Evolutionary conservation across 2,797 vertebrate genomes (phyloP), one percentile per base, ranked within the genome.

Genomic region (Sardinella longiceps): DNA sequence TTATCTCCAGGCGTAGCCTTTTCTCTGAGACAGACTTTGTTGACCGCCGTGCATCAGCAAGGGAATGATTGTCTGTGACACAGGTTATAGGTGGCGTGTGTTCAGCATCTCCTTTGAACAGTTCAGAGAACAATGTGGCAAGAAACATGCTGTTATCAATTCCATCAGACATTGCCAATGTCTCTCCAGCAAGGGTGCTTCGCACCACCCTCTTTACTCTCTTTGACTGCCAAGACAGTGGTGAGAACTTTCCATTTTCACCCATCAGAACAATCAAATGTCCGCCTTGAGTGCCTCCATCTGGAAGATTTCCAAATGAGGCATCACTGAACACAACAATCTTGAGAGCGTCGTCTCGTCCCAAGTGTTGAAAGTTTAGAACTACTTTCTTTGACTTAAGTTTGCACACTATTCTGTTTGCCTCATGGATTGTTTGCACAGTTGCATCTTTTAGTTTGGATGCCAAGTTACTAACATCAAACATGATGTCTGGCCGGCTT

Each of bases 251-350:
- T 80, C 80, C 74, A n/a, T 74, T 46, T 28, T 86, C 28, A 12
- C 83, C 84, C 82, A 84, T 85, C 0, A 87, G 84, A 60, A 82
- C 20, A 33, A 87, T 86, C 0, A 86, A 30, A 10, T 87, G 51
- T 6, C 60, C 83, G 0, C 60, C 60, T 81, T 87, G 81, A 25
- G 77, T 86, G 0, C 80, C 84, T 51, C 85, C 77, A 14, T 89
- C 88, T 23, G 81, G 81, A 46, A 87, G 83, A 20, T 83, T 89
- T 74, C 83, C 90, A 81, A 80, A 30, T 39, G 88, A 88, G 1
- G 81, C 51, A 81, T 88, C 86, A 83, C 88, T 82, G 81, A 88
- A 87, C 30, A 84, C 66, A 11, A 88, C 70, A 3, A 84, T 20
- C 45, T 87, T 85, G 2, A 85, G 28, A n/a, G 84, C 83, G 39